Base-by-base conservation (phyloP, 2,888 invertebrate genomes). In the Lasioglossum zephyrum region DNA sequence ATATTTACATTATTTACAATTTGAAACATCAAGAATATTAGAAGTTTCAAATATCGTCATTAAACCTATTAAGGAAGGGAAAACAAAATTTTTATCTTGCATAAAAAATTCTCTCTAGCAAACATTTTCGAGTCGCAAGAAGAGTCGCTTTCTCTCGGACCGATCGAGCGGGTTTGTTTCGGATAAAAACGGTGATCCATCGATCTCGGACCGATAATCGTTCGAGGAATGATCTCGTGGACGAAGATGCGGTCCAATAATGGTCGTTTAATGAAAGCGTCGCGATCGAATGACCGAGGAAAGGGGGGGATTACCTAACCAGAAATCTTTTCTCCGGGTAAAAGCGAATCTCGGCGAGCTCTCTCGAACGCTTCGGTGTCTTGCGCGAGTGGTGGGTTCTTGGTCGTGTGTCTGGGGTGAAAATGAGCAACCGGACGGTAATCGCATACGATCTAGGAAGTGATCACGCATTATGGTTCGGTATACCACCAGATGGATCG, bases 391-490 rank as follows among this genome's bases (percentile, higher is more conserved):
- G 75, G 70, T 53, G 77, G 57, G n/a, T 72, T 77, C 80, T 31
- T 53, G 31, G 66, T 66, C 66, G 36, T 31, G n/a, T 79, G 77
- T 63, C 63, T 73, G 73, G 81, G 82, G 84, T 82, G 84, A 89
- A 88, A 88, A 90, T 80, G 77, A 86, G 76, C 80, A 81, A 79
- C 79, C 73, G 81, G 88, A 66, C 81, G 85, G 91, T 91, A 91
- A 91, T 91, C 88, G 87, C 88, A 86, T 88, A 91, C 87, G 88
- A 91, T 91, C 86, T 84, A 91, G 90, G 91, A 91, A 91, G 91
- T 86, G 90, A 90, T 87, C 87, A 84, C 81, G 91, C 90, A 85
- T 90, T 90, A 88, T 87, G 82, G 76, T 78, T 87, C 85, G 91
- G 85, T 82, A 78, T 82, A 87, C 90, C 87, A 73, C 88, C 79